phyloP scores from a whole-genome alignment of 2,888 invertebrate genomes.

The Mythimna pallens region DNA sequence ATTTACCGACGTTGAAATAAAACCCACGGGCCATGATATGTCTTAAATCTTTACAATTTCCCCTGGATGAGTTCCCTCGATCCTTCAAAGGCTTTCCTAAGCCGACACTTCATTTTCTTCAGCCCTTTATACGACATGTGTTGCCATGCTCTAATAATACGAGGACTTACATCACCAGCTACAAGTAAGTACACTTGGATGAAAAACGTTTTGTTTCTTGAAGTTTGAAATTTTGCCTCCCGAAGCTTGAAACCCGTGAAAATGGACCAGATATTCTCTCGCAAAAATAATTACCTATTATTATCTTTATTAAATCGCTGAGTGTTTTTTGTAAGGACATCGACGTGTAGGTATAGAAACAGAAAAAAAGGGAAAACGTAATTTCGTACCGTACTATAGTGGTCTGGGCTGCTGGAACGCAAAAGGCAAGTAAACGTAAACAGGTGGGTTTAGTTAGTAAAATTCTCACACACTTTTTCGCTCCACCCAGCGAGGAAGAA shows the following conservation, averaged over 20 bases:
- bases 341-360: no score
- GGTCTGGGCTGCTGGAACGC: no score
- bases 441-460: no score
- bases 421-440: no score
- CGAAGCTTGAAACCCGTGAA: neutral
- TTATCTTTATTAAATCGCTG: no score
- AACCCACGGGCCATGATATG: constrained; percentile 44
- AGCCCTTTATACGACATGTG: constrained; percentile 66
- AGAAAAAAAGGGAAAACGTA: neutral
- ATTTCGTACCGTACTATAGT: no score
- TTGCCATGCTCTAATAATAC: constrained; percentile 59
- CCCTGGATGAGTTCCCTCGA: constrained; percentile 52
- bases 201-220: neutral
- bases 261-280: neutral
- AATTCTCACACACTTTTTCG: no score
- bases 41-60: constrained; percentile 55
- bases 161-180: constrained; percentile 19
- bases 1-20: constrained; percentile 52
- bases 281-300: neutral
- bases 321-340: neutral
- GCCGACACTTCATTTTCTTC: constrained; percentile 74
- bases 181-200: constrained; percentile 25
- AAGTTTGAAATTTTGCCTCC: no score
- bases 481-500: no score
- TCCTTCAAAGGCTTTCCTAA: constrained; percentile 76